These are phyloP conservation scores for Contarinia nasturtii DNA, from an alignment of 1,140 invertebrate genomes.

Conservation along the genomic window DNA sequence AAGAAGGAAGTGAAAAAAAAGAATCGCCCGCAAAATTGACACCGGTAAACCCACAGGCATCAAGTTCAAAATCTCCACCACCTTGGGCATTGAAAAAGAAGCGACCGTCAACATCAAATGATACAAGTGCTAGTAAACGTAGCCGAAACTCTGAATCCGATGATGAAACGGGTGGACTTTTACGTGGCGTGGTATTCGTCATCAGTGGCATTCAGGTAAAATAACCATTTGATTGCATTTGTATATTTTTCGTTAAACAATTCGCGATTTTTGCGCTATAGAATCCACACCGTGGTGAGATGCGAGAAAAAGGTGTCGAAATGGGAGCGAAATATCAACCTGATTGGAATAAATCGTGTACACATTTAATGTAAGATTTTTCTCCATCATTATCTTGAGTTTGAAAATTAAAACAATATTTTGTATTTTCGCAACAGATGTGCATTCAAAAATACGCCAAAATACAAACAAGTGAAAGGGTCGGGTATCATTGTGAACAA, in stretches of 20 bases:
- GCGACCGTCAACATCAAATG: neutral
- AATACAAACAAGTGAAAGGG: conserved; percentile 53
- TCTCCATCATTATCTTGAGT: neutral
- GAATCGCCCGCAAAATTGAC: neutral
- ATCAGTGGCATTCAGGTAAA: conserved; percentile 53
- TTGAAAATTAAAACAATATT: no score
- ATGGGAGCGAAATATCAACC: conserved; percentile 64
- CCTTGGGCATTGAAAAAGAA: conserved; percentile 3
- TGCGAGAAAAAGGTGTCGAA: conserved; percentile 46
- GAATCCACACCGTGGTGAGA: conserved; percentile 51
- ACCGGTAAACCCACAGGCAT: neutral
- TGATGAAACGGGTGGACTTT: conserved; percentile 30
- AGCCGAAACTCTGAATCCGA: neutral
- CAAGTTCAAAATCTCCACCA: conserved; percentile 2
- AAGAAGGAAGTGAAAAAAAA: neutral
- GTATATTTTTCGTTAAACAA: neutral
- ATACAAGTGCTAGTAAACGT: conserved; percentile 6
- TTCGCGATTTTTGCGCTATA: conserved; percentile 10
- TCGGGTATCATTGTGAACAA: conserved; percentile 50
- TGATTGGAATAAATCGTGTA: conserved; percentile 55
- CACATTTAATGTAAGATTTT: conserved; percentile 57
- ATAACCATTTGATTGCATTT: neutral
- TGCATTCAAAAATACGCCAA: conserved; percentile 76
- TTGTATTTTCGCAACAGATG: conserved; percentile 35
- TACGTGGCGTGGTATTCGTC: conserved; percentile 51